These are phyloP conservation scores for Atlantisia rogersi DNA, from an alignment of 2,113 vertebrate species.

Conservation along the genomic window DNA sequence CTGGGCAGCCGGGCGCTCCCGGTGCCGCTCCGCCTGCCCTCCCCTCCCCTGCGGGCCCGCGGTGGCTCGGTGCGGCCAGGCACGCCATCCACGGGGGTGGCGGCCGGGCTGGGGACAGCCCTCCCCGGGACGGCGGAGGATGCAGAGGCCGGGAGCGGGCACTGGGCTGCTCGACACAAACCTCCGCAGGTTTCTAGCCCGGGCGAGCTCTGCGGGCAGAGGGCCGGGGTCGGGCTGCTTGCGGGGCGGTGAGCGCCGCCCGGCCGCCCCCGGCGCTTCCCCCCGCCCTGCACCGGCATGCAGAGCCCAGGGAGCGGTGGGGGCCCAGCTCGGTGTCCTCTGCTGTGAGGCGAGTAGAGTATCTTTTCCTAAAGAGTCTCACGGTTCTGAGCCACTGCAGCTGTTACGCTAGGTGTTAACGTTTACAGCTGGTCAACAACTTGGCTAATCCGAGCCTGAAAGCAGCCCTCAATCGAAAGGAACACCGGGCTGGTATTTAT, in stretches of 20 bases:
- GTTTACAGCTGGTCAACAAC: not conserved
- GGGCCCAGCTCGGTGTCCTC: not conserved
- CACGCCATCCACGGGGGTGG: not conserved
- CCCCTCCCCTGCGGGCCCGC: not conserved
- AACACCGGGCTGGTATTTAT: not conserved
- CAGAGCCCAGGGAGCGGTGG: not conserved
- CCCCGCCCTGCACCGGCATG: not conserved
- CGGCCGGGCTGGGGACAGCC: not conserved
- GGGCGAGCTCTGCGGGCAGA: not conserved
- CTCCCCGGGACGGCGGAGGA: not conserved
- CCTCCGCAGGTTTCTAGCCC: not conserved
- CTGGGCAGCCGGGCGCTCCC: not conserved
- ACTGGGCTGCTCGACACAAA: not conserved
- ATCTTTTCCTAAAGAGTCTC: accelerated
- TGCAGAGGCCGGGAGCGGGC: not conserved
- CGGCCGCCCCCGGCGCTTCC: not conserved
- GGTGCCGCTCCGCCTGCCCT: not conserved
- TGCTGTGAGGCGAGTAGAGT: not conserved
- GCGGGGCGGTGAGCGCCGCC: not conserved
- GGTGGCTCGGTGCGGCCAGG: too few species aligned
- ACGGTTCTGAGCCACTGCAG: not conserved
- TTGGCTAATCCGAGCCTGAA: not conserved
- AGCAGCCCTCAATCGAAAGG: not conserved
- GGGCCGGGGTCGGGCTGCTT: not conserved
- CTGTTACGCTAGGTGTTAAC: not conserved